A percentile compares a stretch with the other conserved stretches of the same genome.
These are phyloP conservation scores for Drosophila parvula DNA, from an alignment of 1,140 invertebrate genomes.

Conservation along the genomic window DNA sequence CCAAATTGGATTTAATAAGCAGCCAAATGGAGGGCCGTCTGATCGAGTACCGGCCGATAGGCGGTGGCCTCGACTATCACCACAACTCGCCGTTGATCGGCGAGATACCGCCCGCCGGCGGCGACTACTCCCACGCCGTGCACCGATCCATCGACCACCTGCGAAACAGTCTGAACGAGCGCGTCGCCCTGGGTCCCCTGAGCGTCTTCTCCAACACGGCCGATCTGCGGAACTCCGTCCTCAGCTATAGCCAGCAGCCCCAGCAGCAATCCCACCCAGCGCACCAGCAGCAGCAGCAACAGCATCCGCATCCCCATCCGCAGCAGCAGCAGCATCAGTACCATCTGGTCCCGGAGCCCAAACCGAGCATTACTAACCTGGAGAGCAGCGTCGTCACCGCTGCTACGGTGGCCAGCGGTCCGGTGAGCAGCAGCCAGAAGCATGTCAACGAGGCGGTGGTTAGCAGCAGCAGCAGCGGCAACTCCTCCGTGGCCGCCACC, in stretches of 20 bases:
- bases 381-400: slow-evolving; percentile 41
- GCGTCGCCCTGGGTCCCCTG: slow-evolving; percentile 84
- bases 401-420: slow-evolving; percentile 24
- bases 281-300: slow-evolving; percentile 57
- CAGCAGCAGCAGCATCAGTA: slow-evolving; percentile 66
- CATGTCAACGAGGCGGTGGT: slow-evolving; percentile 68
- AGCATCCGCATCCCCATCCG: slow-evolving; percentile 59
- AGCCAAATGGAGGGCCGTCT: slow-evolving; percentile 86
- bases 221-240: slow-evolving; percentile 74
- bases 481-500: neutral
- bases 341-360: slow-evolving; percentile 52
- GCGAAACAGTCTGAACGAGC: slow-evolving; percentile 86
- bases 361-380: slow-evolving; percentile 48
- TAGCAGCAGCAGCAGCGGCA: slow-evolving; percentile 69
- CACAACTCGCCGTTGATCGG: slow-evolving; percentile 86
- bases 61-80: slow-evolving; percentile 87
- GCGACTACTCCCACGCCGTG: slow-evolving; percentile 87
- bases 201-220: slow-evolving; percentile 81
- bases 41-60: slow-evolving; percentile 87
- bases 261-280: slow-evolving; percentile 65
- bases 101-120: slow-evolving; percentile 85
- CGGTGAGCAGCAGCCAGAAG: slow-evolving; percentile 51
- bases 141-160: slow-evolving; percentile 89
- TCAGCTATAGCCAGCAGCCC: slow-evolving; percentile 76
- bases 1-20: slow-evolving; percentile 40